Conservation (phyloP, 2,888 invertebrate species). For the Campoplex nolae region DNA sequence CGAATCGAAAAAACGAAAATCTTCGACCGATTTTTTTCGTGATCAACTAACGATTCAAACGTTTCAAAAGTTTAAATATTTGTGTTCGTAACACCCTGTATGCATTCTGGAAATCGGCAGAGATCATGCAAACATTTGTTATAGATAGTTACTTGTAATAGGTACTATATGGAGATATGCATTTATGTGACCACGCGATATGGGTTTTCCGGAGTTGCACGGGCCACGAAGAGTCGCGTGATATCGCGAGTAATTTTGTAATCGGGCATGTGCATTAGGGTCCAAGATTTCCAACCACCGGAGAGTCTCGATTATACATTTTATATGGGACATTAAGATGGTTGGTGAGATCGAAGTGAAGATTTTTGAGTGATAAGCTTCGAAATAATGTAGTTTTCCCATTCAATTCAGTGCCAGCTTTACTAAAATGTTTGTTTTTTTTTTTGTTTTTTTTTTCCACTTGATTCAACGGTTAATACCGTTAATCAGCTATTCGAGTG, state of each 20-base stretch:
- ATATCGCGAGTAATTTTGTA: conserved; percentile 40
- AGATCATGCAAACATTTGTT: conserved; percentile 65
- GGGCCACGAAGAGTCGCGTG: conserved; percentile 25
- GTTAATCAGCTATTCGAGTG: not conserved
- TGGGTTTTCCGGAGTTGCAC: conserved; percentile 58
- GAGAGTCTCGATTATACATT: conserved; percentile 37
- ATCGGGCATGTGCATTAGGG: conserved; percentile 36
- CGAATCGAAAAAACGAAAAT: not conserved
- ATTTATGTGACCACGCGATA: conserved; percentile 56
- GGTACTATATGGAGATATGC: conserved; percentile 57
- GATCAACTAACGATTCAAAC: not conserved
- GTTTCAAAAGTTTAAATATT: not conserved
- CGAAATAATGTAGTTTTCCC: not conserved
- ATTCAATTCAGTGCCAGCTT: not conserved
- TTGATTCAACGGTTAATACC: not conserved
- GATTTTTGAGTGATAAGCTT: conserved; percentile 18
- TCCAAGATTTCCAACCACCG: conserved; percentile 31
- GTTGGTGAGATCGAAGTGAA: conserved; percentile 5
- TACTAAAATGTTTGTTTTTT: not conserved
- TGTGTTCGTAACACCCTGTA: not conserved
- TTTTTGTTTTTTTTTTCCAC: not conserved
- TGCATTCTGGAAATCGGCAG: conserved; percentile 39
- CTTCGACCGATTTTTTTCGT: not conserved
- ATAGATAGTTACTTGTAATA: conserved; percentile 58
- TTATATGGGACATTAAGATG: conserved; percentile 27